Percentiles rank a stretch among this genome's conserved stretches.
Conservation (phyloP, 2,888 invertebrate genomes). For the Eupithecia exiguata region DNA sequence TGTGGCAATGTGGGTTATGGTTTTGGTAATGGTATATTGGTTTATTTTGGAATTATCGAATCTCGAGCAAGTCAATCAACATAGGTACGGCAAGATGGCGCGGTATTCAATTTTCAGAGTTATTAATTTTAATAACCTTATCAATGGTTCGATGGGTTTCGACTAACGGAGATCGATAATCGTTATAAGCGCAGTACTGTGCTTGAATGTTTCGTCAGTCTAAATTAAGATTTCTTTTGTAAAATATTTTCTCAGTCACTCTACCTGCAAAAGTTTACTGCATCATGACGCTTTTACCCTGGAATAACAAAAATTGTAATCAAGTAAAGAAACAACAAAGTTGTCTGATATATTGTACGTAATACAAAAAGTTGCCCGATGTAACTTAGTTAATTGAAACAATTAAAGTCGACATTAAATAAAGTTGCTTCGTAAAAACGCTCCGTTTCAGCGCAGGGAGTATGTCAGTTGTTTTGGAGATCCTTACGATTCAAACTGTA, state of each 20-base stretch:
- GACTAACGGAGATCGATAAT: not conserved
- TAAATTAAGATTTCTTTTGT: not conserved
- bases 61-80: not conserved
- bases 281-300: not conserved
- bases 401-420: conserved; percentile 61
- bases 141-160: not conserved
- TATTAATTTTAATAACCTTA: not conserved
- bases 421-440: conserved; percentile 46
- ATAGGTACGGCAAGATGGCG: not conserved
- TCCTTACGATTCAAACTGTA: conserved; percentile 15
- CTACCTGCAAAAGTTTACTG: not conserved
- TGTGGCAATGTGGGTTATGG: conserved; percentile 5
- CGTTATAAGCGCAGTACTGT: not conserved
- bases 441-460: conserved; percentile 22
- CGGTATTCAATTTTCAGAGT: not conserved
- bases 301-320: not conserved
- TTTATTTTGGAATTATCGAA: not conserved
- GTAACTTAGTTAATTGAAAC: conserved; percentile 69
- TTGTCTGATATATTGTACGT: conserved; percentile 34
- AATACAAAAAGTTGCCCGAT: conserved; percentile 39
- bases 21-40: not conserved
- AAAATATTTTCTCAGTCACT: not conserved
- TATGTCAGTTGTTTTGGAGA: conserved; percentile 30
- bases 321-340: conserved; percentile 28
- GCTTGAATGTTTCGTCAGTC: not conserved